Evolutionary conservation across 2,113 vertebrate species (phyloP).

Genomic region (Patagioenas fasciata): DNA sequence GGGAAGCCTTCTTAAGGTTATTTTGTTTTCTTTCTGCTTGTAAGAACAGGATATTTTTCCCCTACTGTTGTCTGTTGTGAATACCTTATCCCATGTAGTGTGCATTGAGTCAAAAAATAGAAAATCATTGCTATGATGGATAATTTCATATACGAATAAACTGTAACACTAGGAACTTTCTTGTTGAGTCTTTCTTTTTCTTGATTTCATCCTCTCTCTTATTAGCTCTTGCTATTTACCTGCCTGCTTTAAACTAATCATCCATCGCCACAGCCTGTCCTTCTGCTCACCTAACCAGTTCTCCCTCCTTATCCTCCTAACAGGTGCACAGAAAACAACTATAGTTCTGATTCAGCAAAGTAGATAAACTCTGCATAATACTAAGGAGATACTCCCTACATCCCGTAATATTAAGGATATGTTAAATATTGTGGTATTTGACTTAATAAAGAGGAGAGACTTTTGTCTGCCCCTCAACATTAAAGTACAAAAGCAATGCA

Average conservation of each 20-base stretch:
- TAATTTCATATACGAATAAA: not conserved
- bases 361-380: not conserved
- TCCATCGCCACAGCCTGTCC: not conserved
- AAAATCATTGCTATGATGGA: constrained; percentile 4
- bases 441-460: not conserved
- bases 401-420: not conserved
- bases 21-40: constrained; percentile 12
- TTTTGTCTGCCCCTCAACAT: not conserved
- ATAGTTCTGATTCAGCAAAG: not conserved
- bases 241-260: not conserved
- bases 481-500: not conserved
- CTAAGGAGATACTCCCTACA: not conserved
- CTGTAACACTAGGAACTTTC: not conserved
- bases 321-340: not conserved
- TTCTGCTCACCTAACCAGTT: not conserved
- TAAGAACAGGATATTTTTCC: not conserved
- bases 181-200: not conserved
- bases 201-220: not conserved
- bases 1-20: constrained; percentile 34
- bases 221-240: not conserved
- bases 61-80: not conserved
- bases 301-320: not conserved
- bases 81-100: not conserved
- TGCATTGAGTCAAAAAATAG: not conserved
- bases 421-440: not conserved